phyloP scores from a whole-genome alignment of 2,888 invertebrate species.

The Diarsia dahlii region DNA sequence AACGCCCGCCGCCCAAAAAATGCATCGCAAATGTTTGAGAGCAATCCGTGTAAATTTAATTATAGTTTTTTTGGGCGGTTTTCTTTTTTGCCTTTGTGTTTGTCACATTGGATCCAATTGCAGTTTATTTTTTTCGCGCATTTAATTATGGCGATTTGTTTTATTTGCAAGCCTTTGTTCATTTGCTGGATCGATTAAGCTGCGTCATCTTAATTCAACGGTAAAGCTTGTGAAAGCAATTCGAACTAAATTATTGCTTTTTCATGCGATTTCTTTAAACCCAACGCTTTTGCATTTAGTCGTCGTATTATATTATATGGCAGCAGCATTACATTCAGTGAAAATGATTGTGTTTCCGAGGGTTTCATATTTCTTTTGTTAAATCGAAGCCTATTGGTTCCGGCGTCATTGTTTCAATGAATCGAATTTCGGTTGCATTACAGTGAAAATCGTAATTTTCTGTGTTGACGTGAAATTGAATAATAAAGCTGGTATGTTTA shows the following conservation, averaged over 20 bases:
- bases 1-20: constrained; percentile 67
- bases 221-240: constrained; percentile 1
- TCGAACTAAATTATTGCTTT: constrained; percentile 22
- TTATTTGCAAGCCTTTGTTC: constrained; percentile 48
- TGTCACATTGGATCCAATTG: constrained; percentile 48
- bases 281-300: background rate
- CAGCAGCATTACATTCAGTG: constrained; percentile 24
- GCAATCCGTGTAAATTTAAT: constrained; percentile 66
- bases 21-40: constrained; percentile 71
- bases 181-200: constrained; percentile 16
- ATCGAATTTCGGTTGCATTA: constrained; percentile 53
- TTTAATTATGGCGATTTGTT: constrained; percentile 47
- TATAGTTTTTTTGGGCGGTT: constrained; percentile 51
- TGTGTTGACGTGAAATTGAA: constrained; percentile 39
- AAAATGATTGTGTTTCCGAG: constrained; percentile 48
- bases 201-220: constrained; percentile 14
- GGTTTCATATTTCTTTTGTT: constrained; percentile 48
- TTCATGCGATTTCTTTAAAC: constrained; percentile 20
- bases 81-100: constrained; percentile 47
- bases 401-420: constrained; percentile 44
- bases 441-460: constrained; percentile 28
- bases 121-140: constrained; percentile 32
- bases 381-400: constrained; percentile 11
- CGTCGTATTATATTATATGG: constrained; percentile 14
- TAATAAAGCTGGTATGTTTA: constrained; percentile 44